Base-by-base conservation (phyloP, 2,888 invertebrate genomes). In the Acronicta aceris region DNA sequence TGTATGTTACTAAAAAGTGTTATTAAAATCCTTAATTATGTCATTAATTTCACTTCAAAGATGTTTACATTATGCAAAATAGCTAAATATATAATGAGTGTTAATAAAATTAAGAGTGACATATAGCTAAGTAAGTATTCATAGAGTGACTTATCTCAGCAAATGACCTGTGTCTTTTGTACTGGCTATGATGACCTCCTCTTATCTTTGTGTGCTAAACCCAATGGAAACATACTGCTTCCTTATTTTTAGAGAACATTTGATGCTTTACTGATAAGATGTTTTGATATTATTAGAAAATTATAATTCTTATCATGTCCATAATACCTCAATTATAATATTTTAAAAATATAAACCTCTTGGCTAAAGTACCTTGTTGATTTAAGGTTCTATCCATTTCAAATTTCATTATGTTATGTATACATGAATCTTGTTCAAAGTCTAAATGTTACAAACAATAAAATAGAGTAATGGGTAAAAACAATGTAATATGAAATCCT, bases 91-190 rank as follows among this genome's bases (percentile, higher is more conserved):
- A 53, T 47, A 50, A 62, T 13, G 41, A 54, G 36, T 36, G 57
- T 59, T 33, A 59, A 61, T 74, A 70, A 75, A 79, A 81, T 76
- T 38, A 79, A 82, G 78, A 80, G 51, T 67, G 55, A 68, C 62
- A 65, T 76, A 80, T 81, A 82, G 81, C 78, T 81, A 84, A 76
- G 74, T 86, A 87, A 76, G 77, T 87, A 86, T 86, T 85, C 87
- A 88, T 86, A 88, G 85, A 85, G 81, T 75, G 76, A 86, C 82
- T 93, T 94, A 94, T 94, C 94, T 88, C 78, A 79, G 81, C 75
- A 82, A 84, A 79, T 94, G 94, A 94, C 94, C 94, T 88, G 83
- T 85, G 90, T 90, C 89, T 92, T 90, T 89, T 82, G 84, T 88
- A 86, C 84, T 81, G 81, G 76, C 87, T 85, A 81, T 80, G 85